phyloP scores from a whole-genome alignment of 2,888 invertebrate species.

The Lithophane socia region DNA sequence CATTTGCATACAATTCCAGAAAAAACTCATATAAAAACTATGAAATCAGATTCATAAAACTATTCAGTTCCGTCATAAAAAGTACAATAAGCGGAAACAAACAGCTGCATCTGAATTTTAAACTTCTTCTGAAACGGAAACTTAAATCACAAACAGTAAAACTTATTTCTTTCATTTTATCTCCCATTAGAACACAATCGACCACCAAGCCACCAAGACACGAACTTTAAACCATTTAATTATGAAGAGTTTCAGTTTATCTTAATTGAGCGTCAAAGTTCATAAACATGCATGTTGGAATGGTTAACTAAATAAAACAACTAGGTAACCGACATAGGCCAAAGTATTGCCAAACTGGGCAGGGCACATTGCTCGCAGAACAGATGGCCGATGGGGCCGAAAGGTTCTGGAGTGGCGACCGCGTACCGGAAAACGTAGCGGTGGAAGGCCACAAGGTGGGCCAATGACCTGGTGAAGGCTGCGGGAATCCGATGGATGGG shows the following conservation, averaged over 20 bases:
- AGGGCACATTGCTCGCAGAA: too few relatives aligned
- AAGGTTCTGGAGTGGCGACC: too few relatives aligned
- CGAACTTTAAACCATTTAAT: background rate
- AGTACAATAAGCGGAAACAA: conserved; percentile 35
- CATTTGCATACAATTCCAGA: background rate
- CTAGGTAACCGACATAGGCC: too few relatives aligned
- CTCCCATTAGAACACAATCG: background rate
- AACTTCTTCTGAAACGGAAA: conserved; percentile 25
- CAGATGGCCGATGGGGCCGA: too few relatives aligned
- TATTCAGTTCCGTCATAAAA: conserved; percentile 25
- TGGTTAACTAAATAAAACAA: too few relatives aligned
- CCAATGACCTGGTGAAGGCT: too few relatives aligned
- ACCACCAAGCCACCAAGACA: background rate
- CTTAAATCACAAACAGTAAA: conserved; percentile 33
- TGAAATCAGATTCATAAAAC: conserved; percentile 28
- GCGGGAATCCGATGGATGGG: too few relatives aligned
- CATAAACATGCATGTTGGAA: too few relatives aligned
- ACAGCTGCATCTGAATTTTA: conserved; percentile 27
- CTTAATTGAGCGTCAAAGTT: background rate
- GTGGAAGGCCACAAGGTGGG: too few relatives aligned
- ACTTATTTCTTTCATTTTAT: conserved; percentile 12
- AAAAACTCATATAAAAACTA: background rate
- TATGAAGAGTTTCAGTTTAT: background rate
- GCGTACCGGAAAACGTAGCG: too few relatives aligned
- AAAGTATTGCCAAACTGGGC: too few relatives aligned